Conservation (phyloP, 37 sponge, comb jelly and placozoan genomes). For the Spongilla lacustris region DNA sequence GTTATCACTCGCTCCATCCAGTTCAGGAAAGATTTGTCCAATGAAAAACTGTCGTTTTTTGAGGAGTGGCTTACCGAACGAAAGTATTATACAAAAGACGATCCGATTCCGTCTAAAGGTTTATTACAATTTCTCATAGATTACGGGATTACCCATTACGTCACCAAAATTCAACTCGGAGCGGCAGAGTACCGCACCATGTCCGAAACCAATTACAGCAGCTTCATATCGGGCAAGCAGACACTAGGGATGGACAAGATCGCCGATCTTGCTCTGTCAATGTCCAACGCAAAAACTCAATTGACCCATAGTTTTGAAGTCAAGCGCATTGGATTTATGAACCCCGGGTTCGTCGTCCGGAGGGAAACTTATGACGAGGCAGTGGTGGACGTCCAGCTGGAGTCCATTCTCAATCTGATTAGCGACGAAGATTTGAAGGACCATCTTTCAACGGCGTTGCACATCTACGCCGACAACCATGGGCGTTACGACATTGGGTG, state of each 20-base stretch:
- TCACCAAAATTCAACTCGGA: not conserved
- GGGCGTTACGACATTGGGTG: no score
- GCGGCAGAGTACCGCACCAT: constrained; percentile 1
- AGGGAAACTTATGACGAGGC: not conserved
- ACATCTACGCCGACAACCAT: not conserved
- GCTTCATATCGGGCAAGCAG: not conserved
- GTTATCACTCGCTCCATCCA: not conserved
- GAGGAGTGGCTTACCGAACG: not conserved
- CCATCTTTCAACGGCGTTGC: not conserved
- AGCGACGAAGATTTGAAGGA: not conserved
- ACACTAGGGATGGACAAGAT: not conserved
- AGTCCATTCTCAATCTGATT: not conserved
- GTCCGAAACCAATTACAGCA: not conserved
- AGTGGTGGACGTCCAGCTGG: not conserved
- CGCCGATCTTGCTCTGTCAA: not conserved
- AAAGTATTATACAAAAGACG: not conserved
- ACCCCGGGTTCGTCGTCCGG: not conserved
- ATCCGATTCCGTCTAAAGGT: not conserved
- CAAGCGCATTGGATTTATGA: not conserved
- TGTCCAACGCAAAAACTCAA: not conserved
- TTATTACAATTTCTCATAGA: not conserved
- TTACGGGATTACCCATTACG: constrained; percentile 5
- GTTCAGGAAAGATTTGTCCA: not conserved
- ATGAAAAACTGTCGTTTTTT: not conserved
- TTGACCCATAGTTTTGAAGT: not conserved